These are phyloP conservation scores for Drosophila pectinifera DNA, from an alignment of 1,140 invertebrate genomes.

Conservation along the genomic window DNA sequence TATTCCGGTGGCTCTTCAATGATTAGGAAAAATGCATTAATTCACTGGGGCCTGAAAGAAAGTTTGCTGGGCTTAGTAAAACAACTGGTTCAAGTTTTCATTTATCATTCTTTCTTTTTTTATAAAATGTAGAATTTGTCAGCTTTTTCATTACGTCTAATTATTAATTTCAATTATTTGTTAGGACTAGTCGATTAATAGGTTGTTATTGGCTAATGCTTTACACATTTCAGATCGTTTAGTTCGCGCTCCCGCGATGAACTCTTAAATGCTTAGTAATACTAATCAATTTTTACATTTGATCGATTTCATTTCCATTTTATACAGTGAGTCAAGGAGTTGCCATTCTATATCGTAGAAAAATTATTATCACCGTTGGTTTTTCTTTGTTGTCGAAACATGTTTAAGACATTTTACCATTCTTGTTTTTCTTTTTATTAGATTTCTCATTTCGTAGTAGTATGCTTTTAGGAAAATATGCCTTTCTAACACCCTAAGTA, in stretches of 20 bases:
- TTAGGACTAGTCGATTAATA: conserved; percentile 62
- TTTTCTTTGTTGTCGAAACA: conserved; percentile 51
- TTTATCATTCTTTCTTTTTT: conserved; percentile 41
- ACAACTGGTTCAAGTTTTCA: conserved; percentile 3
- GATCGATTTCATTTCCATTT: conserved; percentile 43
- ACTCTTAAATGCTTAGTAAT: conserved; percentile 57
- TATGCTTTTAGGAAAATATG: conserved; percentile 78
- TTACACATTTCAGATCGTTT: conserved; percentile 69
- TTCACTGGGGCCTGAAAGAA: conserved; percentile 16
- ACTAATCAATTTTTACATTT: conserved; percentile 52
- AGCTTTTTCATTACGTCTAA: conserved; percentile 61
- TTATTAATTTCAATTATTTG: conserved; percentile 60
- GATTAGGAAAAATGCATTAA: conserved; percentile 51
- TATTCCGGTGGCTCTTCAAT: conserved; percentile 21
- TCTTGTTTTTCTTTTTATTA: conserved; percentile 8
- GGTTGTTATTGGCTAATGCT: conserved; percentile 50
- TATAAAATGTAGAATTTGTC: conserved; percentile 82
- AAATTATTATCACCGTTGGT: conserved; percentile 69
- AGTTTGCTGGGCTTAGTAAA: conserved; percentile 22
- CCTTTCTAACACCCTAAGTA: conserved; percentile 77
- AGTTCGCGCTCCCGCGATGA: conserved; percentile 28
- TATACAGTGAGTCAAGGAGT: conserved; percentile 63
- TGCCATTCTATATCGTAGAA: conserved; percentile 56
- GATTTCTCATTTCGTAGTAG: conserved; percentile 53
- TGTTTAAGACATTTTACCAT: conserved; percentile 26